Percentiles rank a stretch among this genome's conserved stretches.
phyloP scores from a whole-genome alignment of 2,113 vertebrate genomes.

The Aspiorhynchus laticeps region DNA sequence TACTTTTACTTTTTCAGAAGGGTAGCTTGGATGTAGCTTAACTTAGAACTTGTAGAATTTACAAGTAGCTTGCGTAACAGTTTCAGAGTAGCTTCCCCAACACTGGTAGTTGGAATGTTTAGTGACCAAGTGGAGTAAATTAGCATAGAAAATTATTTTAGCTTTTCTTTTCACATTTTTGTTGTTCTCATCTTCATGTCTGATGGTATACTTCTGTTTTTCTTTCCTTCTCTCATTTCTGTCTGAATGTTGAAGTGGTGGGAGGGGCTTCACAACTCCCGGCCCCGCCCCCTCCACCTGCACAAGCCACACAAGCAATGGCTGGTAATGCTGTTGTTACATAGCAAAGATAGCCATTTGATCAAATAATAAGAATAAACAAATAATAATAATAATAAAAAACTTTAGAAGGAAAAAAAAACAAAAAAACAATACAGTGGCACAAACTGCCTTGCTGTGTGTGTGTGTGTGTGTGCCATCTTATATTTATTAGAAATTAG shows the following conservation, averaged over 20 bases:
- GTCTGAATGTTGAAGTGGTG: neutral
- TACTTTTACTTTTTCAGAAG: no score
- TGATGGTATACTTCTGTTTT: slow-evolving; percentile 31
- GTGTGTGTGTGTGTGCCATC: no score
- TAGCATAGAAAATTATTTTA: neutral
- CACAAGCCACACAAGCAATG: slow-evolving; percentile 22
- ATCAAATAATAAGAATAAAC: neutral
- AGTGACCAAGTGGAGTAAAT: neutral
- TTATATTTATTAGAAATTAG: no score
- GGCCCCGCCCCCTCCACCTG: neutral
- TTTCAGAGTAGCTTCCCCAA: no score
- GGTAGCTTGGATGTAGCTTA: no score
- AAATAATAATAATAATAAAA: neutral
- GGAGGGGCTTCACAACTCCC: neutral
- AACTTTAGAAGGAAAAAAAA: neutral
- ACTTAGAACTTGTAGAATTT: no score
- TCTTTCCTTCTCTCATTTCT: slow-evolving; percentile 44
- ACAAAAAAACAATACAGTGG: neutral
- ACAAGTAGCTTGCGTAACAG: no score
- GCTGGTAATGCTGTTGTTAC: slow-evolving; percentile 40
- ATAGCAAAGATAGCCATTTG: neutral
- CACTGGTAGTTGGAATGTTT: neutral
- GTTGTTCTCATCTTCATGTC: neutral
- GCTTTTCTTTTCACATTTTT: neutral
- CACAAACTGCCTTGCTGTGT: neutral